Base-by-base conservation (phyloP, 2,113 vertebrate species). In the Megatriorchis doriae region DNA sequence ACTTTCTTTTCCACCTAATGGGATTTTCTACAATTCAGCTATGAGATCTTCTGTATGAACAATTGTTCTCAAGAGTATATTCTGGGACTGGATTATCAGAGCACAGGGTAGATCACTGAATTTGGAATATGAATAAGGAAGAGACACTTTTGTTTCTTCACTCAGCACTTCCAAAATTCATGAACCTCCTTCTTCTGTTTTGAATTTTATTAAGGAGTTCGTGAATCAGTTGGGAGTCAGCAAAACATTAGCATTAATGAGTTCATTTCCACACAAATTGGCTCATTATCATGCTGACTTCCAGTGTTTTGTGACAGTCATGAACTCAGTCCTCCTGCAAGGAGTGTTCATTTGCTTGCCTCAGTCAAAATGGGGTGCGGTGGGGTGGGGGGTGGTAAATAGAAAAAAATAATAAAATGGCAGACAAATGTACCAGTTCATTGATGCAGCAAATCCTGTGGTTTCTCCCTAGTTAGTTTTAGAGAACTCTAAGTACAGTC, bases 231-330 rank as follows among this genome's bases (percentile, higher is more conserved):
- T 96, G 97, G 96, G 96, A 97, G 96, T 97, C 97, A 97, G 97
- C 95, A 98, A 98, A 98, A 97, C 94, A 94, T 97, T 97, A 98
- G 55, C 94, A 96, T 97, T 98, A 98, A 98, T 96, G 97, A 97
- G 96, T 97, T 98, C 96, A 98, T 98, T 98, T 98, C 80, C 94
- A 97, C 97, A 96, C 94, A 98, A 97, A 98, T 97, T 97, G 96
- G 73, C 93, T 98, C 96, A 97, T 98, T 98, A 97, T 90, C 93
- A 95, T 97, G 85, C 96, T 95, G 95, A 92, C 91, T 97, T 97
- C 89, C 86, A 97, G 74, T 96, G 85, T 93, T 97, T 97, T 78
- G 59, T 96, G 82, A 89, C 95, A 96, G 94, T 88, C 90, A 86
- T 81, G 88, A 97, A 94, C 80, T 96, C 13, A 9, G 58, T 95